These are phyloP conservation scores for Akabosia matsudoensis DNA, from an alignment of 1,140 invertebrate species.

Conservation along the genomic window DNA sequence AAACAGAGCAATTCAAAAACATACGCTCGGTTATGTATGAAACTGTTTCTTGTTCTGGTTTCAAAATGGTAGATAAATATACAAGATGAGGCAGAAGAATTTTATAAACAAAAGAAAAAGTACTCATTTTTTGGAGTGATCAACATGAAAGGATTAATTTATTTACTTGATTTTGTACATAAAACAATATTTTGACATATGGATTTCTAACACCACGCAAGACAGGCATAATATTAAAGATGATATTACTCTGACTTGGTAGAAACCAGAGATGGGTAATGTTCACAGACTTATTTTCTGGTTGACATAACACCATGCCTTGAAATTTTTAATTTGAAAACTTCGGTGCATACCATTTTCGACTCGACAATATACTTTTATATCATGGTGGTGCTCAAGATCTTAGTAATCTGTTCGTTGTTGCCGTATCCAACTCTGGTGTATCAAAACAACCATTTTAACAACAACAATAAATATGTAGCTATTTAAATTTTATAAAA, in stretches of 20 bases:
- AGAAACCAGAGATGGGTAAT: too few relatives aligned
- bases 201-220: not conserved
- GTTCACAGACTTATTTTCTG: not conserved
- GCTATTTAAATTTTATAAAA: not conserved
- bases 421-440: too few relatives aligned
- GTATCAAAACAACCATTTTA: conserved; percentile 16
- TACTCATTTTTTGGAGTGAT: conserved; percentile 12
- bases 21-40: not conserved
- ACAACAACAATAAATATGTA: conserved; percentile 19
- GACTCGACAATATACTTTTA: too few relatives aligned
- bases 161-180: conserved; percentile 25
- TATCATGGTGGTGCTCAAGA: too few relatives aligned
- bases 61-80: not conserved
- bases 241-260: too few relatives aligned
- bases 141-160: conserved; percentile 21
- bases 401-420: too few relatives aligned
- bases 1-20: conserved; percentile 2
- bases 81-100: not conserved
- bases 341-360: too few relatives aligned
- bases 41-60: not conserved
- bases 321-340: too few relatives aligned
- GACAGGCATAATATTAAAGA: not conserved
- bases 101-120: conserved; percentile 20
- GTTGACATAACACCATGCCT: too few relatives aligned
- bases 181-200: conserved; percentile 24